Percentiles rank a stretch among this genome's conserved stretches.
These are phyloP conservation scores for Yponomeuta malinellus DNA, from an alignment of 2,888 invertebrate genomes.

Conservation along the genomic window DNA sequence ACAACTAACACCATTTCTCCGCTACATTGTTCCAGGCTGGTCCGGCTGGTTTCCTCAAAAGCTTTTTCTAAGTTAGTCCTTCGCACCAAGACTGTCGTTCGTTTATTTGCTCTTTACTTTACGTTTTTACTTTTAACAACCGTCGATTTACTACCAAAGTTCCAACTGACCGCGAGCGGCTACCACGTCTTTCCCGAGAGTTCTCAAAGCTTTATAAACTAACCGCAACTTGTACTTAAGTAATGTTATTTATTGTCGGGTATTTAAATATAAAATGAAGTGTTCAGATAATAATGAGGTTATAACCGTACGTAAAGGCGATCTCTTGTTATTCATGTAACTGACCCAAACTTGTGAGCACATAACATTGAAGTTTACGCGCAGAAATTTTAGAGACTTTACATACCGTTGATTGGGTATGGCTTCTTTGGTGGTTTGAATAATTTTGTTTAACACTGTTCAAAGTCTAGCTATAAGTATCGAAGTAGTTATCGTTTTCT, in stretches of 20 bases:
- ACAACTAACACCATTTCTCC: conserved; percentile 47
- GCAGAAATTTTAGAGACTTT: too few relatives aligned
- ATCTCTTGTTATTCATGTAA: conserved; percentile 14
- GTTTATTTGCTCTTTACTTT: conserved; percentile 63
- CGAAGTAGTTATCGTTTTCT: too few relatives aligned
- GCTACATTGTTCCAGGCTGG: conserved; percentile 79
- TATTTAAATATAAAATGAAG: conserved; percentile 57
- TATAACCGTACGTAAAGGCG: conserved; percentile 5
- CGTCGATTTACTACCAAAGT: conserved; percentile 26
- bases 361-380: conserved; percentile 56
- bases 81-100: conserved; percentile 72
- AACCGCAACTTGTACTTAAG: conserved; percentile 54
- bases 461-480: too few relatives aligned
- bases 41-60: conserved; percentile 95
- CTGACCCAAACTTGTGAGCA: conserved; percentile 46
- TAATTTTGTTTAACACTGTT: too few relatives aligned
- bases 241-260: conserved; percentile 35
- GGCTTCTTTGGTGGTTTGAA: too few relatives aligned
- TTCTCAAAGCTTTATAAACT: conserved; percentile 41
- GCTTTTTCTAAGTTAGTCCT: conserved; percentile 89
- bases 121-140: conserved; percentile 16
- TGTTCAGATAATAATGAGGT: conserved; percentile 61
- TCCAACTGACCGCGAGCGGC: conserved; percentile 25
- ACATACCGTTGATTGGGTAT: too few relatives aligned
- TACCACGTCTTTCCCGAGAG: conserved; percentile 51